Base-by-base conservation (phyloP, 2,888 invertebrate species). In the Folsomia candida region DNA sequence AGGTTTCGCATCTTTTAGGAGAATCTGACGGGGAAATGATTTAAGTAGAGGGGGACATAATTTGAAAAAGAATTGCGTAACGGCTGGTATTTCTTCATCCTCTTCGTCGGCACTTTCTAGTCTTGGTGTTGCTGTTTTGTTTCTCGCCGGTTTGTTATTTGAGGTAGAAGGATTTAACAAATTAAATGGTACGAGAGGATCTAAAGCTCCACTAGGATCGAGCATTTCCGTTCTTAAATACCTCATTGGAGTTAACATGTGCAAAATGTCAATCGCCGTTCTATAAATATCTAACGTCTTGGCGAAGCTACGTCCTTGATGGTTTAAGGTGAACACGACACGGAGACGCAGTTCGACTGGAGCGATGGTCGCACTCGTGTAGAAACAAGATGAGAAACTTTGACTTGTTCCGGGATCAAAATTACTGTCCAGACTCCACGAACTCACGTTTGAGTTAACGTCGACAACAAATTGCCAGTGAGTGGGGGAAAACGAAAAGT, bases 391-490 rank as follows among this genome's bases (percentile, higher is more conserved):
- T 28, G 71, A 70, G 64, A 76, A 71, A n/a, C 20, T 67, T 11
- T 78, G 69, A 2, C 4, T 51, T 2, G 67, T 65, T 1, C 74
- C 74, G 11, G 74, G 73, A 0, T 63, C 51, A 6, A 78, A 61
- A 9, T 62, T 14, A 26, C 37, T 62, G 11, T 73, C 72, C 9
- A 78, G 69, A 27, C 62, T 69, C 76, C 76, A 78, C 0, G 65
- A 59, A 22, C 65, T 68, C n/a, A 69, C 63, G 11, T 57, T 61
- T 22, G 68, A 22, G 28, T 65, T 68, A 26, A 71, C 26, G 9
- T 62, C 60, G 14, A 75, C n/a, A 62, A 64, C 54, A 60, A 76
- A 69, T 37, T 73, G 63, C 76, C 76, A 76, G 22, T 69, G 47
- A 3, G 65, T 60, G 37, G 54, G 67, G 51, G 57, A 57, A 51